Evolutionary conservation across 2,888 invertebrate genomes (phyloP), one percentile per base, ranked within the genome.

Genomic region (Neoitamus cyanurus): DNA sequence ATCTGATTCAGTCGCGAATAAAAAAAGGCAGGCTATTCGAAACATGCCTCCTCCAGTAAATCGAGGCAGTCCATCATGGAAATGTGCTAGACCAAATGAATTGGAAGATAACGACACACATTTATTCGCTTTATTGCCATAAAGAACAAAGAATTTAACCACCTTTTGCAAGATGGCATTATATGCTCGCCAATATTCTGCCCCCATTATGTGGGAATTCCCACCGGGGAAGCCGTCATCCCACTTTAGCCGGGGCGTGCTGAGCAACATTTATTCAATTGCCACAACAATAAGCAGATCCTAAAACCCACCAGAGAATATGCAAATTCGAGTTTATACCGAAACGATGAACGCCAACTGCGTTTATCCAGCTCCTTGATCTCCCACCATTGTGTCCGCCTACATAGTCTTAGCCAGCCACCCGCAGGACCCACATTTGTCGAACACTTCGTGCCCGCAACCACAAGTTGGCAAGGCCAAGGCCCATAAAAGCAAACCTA

Each of bases 281-380:
- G 36, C 73, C 31, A 34, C 31, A 73, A 37, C 73, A 73, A 34
- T 73, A 73, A 31, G 11, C 73, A 73, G 73, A 31, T 73, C 73
- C 34, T 73, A 34, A 73, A 73, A 34, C 58, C 25, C 58, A 58
- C 20, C 58, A 58, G 58, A 58, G 58, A 25, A 58, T 58, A 58
- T 58, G 58, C 58, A 58, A 58, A 58, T 58, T 58, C 58, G 58
- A 25, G 58, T 58, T 58, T 58, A 58, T 58, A 58, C 58, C 15
- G 25, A 58, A 58, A 58, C 58, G 58, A 58, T 58, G 58, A 58
- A 58, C 58, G 58, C 58, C 58, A 58, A 58, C 58, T 58, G 58
- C 20, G 58, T 58, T 58, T 25, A 58, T 58, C 25, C 11, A 58
- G 58, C 58, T 58, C 58, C 58, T 58, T 58, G 58, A 58, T 25